Percentiles rank a stretch among this genome's conserved stretches.
Conservation (phyloP, 2,888 invertebrate genomes). For the Caenorhabditis sp. region DNA sequence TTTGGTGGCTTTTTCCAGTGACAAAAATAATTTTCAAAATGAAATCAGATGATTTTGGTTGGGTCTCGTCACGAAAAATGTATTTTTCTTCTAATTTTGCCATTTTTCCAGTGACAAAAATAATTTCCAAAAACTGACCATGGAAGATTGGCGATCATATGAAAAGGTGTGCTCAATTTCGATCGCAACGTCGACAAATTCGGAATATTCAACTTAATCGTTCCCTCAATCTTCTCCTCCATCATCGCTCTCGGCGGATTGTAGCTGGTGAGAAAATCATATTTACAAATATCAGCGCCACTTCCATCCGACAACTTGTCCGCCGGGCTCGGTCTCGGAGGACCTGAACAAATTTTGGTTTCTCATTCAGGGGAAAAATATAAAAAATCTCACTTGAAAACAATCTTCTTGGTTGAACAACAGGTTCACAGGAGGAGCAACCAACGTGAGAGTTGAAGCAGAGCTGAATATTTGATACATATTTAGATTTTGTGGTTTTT, state of each 20-base stretch:
- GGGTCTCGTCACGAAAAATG: too few relatives aligned
- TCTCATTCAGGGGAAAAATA: not conserved
- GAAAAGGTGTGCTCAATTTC: slow-evolving; percentile 55
- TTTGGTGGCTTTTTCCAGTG: too few relatives aligned
- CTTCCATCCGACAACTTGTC: not conserved
- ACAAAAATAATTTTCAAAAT: too few relatives aligned
- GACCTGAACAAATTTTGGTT: not conserved
- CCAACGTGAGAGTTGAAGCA: not conserved
- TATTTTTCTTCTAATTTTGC: too few relatives aligned
- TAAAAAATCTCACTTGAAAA: not conserved
- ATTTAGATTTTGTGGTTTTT: not conserved
- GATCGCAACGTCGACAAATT: slow-evolving; percentile 47
- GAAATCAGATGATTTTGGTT: too few relatives aligned
- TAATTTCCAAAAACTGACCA: slow-evolving; percentile 49
- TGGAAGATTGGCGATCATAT: slow-evolving; percentile 60
- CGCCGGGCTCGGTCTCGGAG: not conserved
- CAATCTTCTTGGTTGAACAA: not conserved
- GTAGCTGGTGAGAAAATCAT: slow-evolving; percentile 1
- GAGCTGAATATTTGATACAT: not conserved
- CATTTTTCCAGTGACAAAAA: too few relatives aligned
- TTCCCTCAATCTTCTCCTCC: slow-evolving; percentile 51
- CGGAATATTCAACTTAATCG: slow-evolving; percentile 55
- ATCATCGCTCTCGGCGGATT: slow-evolving; percentile 14
- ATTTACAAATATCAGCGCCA: slow-evolving; percentile 1
- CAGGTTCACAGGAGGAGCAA: not conserved